Base-by-base conservation (phyloP, 2,113 vertebrate species). In the Odontophorus gujanensis region DNA sequence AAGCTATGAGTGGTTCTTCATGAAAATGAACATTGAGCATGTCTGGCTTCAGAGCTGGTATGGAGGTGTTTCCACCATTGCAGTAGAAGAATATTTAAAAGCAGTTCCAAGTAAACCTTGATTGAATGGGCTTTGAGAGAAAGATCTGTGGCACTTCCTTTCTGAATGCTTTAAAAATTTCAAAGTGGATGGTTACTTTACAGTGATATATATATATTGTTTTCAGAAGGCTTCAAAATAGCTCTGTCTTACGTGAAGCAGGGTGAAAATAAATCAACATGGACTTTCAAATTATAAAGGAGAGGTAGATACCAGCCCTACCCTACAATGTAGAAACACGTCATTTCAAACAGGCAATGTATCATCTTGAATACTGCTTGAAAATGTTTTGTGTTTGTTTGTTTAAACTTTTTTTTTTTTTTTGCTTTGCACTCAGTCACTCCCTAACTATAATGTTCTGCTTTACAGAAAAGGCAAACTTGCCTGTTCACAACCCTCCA, bases 11-110 rank as follows among this genome's bases (percentile, higher is more conserved):
- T 98, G 98, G 97, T 97, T 98, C 94, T 98, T 98, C 85, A 98
- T 98, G 98, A 98, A 98, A 97, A 98, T 98, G 98, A 97, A 93
- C 69, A 87, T 98, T 92, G 96, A 98, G 43, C 92, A 98, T 6
- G 69, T 98, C 75, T 98, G 97, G 97, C 96, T 98, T 77, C 97
- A 98, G 81, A 98, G 92, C 67, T 98, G 98, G 97, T 98, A 98
- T 80, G 98, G 98, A 92, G 97, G 97, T 55, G 71, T 96, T 57
- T 78, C 93, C 12, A 53, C 92, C 42, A 83, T 98, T 90, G 77
- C 93, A 72, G 92, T 90, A 81, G 98, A 98, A 81, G 98, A 98
- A 20, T 98, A 98, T 96, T 98, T 98, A 95, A 98, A 96, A 97
- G 98, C 96, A 1, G 73, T 80, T 81, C 97, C 97, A 85, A 97